A percentile compares a stretch with the other conserved stretches of the same genome.
Evolutionary conservation across 2,113 vertebrate species (phyloP).

Genomic region (Nesoenas mayeri): DNA sequence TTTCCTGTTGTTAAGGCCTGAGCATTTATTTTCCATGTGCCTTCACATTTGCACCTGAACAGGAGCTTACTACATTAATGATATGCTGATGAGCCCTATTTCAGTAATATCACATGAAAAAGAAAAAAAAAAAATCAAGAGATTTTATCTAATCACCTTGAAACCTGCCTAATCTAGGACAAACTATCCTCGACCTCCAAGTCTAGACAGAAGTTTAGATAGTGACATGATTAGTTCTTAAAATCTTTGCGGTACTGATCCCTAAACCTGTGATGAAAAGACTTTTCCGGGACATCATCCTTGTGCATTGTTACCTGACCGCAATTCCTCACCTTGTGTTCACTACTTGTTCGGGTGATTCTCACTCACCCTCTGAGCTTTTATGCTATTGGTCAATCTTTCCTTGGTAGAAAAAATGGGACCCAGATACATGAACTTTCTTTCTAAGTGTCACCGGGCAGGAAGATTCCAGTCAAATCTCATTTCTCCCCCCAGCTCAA

Average conservation of each 20-base stretch:
- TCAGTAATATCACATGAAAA: neutral
- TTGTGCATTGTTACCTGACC: neutral
- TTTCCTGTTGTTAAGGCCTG: neutral
- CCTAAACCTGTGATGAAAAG: neutral
- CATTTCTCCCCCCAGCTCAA: neutral
- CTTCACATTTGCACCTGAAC: neutral
- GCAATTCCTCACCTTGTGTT: neutral
- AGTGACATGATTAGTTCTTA: neutral
- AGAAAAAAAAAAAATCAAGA: neutral
- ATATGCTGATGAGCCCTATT: neutral
- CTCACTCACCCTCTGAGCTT: neutral
- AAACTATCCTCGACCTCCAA: neutral
- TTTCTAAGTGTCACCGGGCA: neutral
- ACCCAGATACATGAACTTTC: neutral
- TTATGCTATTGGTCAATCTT: neutral
- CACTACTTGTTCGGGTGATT: neutral
- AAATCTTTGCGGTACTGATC: neutral
- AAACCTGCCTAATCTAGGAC: constrained; percentile 12
- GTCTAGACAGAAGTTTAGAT: constrained; percentile 1
- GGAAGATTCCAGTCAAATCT: neutral
- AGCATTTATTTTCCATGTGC: neutral
- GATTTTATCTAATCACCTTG: constrained; percentile 1
- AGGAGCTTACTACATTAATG: neutral
- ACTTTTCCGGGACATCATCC: neutral
- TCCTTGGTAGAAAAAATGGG: neutral